Conservation (phyloP, 2,797 vertebrate genomes). For the Centroberyx gerrardi region DNA sequence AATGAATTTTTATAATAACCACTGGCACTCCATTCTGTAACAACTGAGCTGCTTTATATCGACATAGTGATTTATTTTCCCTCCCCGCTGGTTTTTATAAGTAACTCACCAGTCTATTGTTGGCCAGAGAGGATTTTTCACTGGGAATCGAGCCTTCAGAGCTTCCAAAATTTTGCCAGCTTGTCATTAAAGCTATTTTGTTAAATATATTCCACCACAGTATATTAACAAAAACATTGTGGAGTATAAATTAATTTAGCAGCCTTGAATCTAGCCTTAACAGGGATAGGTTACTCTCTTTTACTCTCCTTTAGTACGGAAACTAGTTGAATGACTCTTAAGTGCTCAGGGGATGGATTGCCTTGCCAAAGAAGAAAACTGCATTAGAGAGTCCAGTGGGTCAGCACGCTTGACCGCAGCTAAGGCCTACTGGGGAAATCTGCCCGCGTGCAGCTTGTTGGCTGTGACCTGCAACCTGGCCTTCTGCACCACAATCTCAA, state of each 20-base stretch:
- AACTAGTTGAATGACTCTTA: conserved; percentile 2
- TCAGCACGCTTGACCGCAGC: conserved; percentile 27
- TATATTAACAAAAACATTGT: not conserved
- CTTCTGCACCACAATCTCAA: conserved; percentile 41
- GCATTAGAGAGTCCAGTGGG: conserved; percentile 7
- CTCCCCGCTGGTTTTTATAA: not conserved
- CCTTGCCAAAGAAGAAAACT: conserved; percentile 11
- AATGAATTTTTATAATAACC: too few relatives aligned
- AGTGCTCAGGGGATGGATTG: not conserved
- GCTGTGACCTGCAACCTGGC: conserved; percentile 48
- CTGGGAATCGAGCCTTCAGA: too few relatives aligned
- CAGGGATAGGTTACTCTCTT: not conserved
- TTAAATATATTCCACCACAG: too few relatives aligned
- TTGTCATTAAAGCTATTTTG: too few relatives aligned
- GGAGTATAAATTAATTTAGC: not conserved
- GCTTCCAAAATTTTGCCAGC: too few relatives aligned
- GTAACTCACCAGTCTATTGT: not conserved
- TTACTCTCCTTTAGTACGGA: not conserved
- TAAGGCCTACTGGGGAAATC: conserved; percentile 21
- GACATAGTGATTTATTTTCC: not conserved
- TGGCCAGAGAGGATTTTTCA: too few relatives aligned
- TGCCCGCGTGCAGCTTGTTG: conserved; percentile 42
- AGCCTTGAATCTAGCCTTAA: not conserved
- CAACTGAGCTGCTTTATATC: too few relatives aligned
- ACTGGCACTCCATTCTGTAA: too few relatives aligned